Percentiles rank a stretch among this genome's conserved stretches.
phyloP scores from a whole-genome alignment of 2,797 vertebrate genomes.

The Morus bassanus region DNA sequence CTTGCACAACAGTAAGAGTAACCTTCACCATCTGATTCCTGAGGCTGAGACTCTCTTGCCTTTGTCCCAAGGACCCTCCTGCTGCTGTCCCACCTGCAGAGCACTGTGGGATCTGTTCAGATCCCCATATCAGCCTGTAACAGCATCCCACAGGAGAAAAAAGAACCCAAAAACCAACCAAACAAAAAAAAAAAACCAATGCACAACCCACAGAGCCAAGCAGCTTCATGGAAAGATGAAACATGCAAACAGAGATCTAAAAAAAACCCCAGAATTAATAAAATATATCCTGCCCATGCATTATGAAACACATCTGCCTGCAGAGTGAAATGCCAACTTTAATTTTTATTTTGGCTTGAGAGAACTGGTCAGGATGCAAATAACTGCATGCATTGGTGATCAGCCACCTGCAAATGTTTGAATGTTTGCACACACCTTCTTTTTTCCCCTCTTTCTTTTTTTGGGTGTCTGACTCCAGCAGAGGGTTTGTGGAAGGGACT shows the following conservation, averaged over 20 bases:
- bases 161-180: not conserved
- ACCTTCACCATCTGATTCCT: not conserved
- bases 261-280: constrained; percentile 51
- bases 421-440: not conserved
- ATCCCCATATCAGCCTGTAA: not conserved
- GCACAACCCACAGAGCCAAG: not conserved
- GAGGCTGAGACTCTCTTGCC: not conserved
- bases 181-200: not conserved
- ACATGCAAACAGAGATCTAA: constrained; percentile 27
- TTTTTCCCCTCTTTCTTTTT: not conserved
- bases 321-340: constrained; percentile 41
- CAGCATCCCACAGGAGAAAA: not conserved
- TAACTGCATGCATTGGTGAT: not conserved
- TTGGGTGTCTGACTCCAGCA: not conserved
- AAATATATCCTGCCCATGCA: constrained; percentile 62
- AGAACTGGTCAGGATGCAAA: not conserved
- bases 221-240: constrained; percentile 21
- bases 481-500: not conserved
- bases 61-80: not conserved
- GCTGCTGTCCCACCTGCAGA: not conserved
- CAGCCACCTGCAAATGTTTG: constrained; percentile 9
- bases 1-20: not conserved
- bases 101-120: not conserved
- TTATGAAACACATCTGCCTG: constrained; percentile 65
- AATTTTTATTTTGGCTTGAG: constrained; percentile 37